A percentile compares a stretch with the other conserved stretches of the same genome.
These are phyloP conservation scores for Passer domesticus DNA, from an alignment of 2,113 vertebrate species.

Conservation along the genomic window DNA sequence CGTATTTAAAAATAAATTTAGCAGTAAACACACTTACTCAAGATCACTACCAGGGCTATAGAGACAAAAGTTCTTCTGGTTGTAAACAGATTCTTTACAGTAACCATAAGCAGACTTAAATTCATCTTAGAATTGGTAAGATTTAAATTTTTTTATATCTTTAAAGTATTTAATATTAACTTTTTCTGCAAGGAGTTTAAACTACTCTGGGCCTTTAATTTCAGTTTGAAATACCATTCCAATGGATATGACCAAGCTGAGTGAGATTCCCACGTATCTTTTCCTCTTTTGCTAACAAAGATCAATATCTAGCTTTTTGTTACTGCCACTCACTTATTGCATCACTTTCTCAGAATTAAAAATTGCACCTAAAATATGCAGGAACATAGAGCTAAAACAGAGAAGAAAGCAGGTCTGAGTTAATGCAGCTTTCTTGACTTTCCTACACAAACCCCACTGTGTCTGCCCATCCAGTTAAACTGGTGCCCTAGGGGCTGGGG, in stretches of 20 bases:
- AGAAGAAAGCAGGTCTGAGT: background rate
- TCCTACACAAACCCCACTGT: background rate
- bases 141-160: background rate
- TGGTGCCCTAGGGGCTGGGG: background rate
- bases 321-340: background rate
- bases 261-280: background rate
- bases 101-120: background rate
- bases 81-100: background rate
- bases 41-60: background rate
- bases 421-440: background rate
- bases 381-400: background rate
- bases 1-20: background rate
- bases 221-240: background rate
- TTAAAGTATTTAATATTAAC: background rate
- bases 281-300: background rate
- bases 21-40: background rate
- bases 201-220: background rate
- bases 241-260: background rate
- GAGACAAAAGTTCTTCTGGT: background rate
- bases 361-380: background rate
- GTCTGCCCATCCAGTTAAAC: background rate
- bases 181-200: background rate
- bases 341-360: background rate
- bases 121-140: background rate
- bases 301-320: background rate